Conservation (phyloP, 2,113 vertebrate species). For the Odobenus rosmarus region DNA sequence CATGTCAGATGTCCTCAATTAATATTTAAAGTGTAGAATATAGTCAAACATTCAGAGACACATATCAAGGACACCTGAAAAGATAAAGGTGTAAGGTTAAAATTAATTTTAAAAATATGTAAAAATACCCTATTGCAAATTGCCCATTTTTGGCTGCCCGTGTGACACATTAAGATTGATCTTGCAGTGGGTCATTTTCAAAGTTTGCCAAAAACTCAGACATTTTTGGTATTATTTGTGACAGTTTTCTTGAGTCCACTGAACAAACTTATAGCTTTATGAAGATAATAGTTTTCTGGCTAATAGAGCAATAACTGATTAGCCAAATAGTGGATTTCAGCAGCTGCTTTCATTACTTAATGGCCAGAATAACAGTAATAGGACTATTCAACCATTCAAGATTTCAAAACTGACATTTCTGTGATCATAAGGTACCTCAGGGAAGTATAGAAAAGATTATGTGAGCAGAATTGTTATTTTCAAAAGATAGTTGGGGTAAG, state of each 20-base stretch:
- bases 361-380: background rate
- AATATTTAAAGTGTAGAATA: slow-evolving; percentile 17
- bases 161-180: background rate
- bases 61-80: slow-evolving; percentile 5
- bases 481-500: background rate
- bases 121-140: background rate
- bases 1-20: background rate
- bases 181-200: background rate
- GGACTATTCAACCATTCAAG: background rate
- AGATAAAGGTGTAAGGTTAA: background rate
- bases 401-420: background rate
- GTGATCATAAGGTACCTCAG: background rate
- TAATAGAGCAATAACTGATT: slow-evolving; percentile 30
- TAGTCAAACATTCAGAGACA: background rate
- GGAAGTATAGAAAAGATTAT: background rate
- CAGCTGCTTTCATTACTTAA: slow-evolving; percentile 34
- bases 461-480: slow-evolving; percentile 6
- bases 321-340: slow-evolving; percentile 19
- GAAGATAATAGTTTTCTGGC: background rate
- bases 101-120: background rate
- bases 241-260: background rate
- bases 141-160: background rate
- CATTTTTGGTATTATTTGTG: background rate
- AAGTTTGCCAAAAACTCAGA: slow-evolving; percentile 1
- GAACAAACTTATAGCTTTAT: slow-evolving; percentile 29